Conservation (phyloP, 2,888 invertebrate genomes). For the Sinhomidia bicolor region DNA sequence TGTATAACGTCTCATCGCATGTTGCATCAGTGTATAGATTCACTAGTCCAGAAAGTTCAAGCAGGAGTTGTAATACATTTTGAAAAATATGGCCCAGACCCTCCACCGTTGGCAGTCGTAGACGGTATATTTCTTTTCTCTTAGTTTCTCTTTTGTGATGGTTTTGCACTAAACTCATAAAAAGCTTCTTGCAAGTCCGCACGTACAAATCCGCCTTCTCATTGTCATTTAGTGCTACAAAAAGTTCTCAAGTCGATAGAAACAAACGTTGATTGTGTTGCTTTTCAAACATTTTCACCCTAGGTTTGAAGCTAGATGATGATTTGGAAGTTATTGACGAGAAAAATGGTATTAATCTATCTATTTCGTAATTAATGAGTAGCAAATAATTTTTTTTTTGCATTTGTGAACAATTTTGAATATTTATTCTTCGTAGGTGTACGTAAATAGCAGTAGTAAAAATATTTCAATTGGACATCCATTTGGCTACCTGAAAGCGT, state of each 20-base stretch:
- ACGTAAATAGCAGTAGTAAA: conserved; percentile 94
- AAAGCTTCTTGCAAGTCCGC: too few relatives aligned
- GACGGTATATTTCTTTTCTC: conserved; percentile 63
- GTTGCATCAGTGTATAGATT: conserved; percentile 98
- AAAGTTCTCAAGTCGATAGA: too few relatives aligned
- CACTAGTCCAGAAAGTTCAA: conserved; percentile 97
- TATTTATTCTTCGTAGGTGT: conserved; percentile 89
- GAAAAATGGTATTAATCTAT: conserved; percentile 72
- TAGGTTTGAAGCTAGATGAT: conserved; percentile 74
- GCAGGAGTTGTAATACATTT: conserved; percentile 99
- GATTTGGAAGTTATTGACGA: conserved; percentile 75
- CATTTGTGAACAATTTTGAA: too few relatives aligned
- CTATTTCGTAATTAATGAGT: conserved; percentile 84
- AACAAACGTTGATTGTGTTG: too few relatives aligned
- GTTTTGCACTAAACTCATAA: background rate
- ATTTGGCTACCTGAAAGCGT: conserved; percentile 98
- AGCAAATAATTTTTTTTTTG: too few relatives aligned
- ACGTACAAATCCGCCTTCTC: too few relatives aligned
- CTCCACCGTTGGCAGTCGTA: conserved; percentile 84
- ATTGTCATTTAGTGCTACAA: too few relatives aligned
- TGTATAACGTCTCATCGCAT: conserved; percentile 96
- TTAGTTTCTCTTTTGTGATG: background rate
- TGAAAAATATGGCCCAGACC: conserved; percentile 96
- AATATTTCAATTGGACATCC: conserved; percentile 94
- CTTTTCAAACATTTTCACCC: background rate